These are phyloP conservation scores for Blastobasis adustella DNA, from an alignment of 2,888 invertebrate species.

Conservation along the genomic window DNA sequence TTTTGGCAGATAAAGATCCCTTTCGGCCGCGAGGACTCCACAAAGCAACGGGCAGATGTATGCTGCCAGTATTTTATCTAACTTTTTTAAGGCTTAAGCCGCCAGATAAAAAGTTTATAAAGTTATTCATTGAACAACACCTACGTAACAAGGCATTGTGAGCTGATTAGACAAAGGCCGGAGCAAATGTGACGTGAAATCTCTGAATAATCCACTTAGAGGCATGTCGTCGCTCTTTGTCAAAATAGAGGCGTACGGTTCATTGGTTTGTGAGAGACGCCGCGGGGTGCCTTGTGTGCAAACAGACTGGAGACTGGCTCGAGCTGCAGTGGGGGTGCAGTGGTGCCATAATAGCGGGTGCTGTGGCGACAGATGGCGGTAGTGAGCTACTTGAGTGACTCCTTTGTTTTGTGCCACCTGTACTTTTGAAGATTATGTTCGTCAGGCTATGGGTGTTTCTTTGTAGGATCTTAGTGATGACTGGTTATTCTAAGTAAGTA, in stretches of 20 bases:
- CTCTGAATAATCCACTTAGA: conserved; percentile 70
- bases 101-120: conserved; percentile 46
- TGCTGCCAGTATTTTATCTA: conserved; percentile 29
- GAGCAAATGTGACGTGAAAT: conserved; percentile 69
- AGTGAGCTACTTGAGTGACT: no score
- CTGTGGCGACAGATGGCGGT: no score
- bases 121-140: conserved; percentile 60
- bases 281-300: conserved; percentile 60
- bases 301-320: conserved; percentile 33
- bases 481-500: no score
- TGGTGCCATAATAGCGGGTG: no score
- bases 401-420: no score
- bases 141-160: conserved; percentile 64
- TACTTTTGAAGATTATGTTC: no score
- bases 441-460: no score
- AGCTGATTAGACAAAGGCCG: conserved; percentile 43
- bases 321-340: no score
- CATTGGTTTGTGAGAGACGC: conserved; percentile 68
- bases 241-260: conserved; percentile 52
- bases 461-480: no score
- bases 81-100: conserved; percentile 38
- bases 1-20: conserved; percentile 30
- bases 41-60: conserved; percentile 59
- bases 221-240: conserved; percentile 64
- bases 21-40: conserved; percentile 32